Evolutionary conservation across 2,888 invertebrate species (phyloP).

Genomic region (Oegoconia quadripuncta): DNA sequence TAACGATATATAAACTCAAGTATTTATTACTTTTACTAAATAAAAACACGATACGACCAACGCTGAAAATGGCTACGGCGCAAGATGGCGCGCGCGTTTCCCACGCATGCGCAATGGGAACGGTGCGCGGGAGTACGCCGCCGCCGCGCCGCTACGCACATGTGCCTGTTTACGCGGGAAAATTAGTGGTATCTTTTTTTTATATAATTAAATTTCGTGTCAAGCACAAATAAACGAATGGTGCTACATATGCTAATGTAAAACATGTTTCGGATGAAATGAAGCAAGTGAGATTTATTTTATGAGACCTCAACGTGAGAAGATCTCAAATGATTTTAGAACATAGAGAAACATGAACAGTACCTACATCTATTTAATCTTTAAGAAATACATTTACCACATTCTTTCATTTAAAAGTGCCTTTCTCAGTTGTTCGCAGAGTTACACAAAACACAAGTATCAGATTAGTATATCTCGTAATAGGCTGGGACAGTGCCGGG

Average conservation of each 20-base stretch:
- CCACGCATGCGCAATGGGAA: constrained; percentile 68
- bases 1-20: constrained; percentile 20
- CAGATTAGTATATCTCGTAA: constrained; percentile 5
- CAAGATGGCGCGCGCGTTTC: constrained; percentile 56
- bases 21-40: constrained; percentile 32
- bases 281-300: neutral
- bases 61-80: constrained; percentile 43
- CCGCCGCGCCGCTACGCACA: constrained; percentile 52
- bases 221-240: constrained; percentile 36
- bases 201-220: constrained; percentile 37
- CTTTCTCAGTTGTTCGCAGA: no score
- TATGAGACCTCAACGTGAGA: no score
- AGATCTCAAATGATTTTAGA: no score
- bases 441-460: neutral
- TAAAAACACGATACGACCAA: constrained; percentile 40
- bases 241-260: constrained; percentile 13
- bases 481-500: constrained; percentile 20
- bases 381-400: no score
- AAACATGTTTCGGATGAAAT: neutral
- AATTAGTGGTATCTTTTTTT: constrained; percentile 38
- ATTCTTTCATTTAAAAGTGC: no score
- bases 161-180: constrained; percentile 64
- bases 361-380: no score
- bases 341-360: no score
- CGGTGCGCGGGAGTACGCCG: constrained; percentile 21